Conservation (phyloP, 1,140 invertebrate genomes). For the Procambarus virginalis region DNA sequence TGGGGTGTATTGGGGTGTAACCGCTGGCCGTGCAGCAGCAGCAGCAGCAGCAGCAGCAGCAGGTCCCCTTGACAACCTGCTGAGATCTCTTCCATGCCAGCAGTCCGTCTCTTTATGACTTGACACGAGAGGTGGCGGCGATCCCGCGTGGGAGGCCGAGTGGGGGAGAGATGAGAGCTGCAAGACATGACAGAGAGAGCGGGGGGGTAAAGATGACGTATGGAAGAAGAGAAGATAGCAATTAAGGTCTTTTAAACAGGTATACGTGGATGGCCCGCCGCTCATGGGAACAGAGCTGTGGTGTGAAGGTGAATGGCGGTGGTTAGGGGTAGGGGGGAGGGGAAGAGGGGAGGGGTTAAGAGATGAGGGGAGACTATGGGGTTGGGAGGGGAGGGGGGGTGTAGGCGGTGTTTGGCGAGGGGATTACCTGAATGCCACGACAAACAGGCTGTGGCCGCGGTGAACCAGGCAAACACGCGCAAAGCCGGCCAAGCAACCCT, state of each 20-base stretch:
- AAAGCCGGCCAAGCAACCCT: slow-evolving; percentile 45
- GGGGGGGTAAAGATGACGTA: no score
- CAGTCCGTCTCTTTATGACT: background rate
- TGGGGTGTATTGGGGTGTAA: no score
- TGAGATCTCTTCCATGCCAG: slow-evolving; percentile 11
- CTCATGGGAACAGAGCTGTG: no score
- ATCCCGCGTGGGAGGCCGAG: no score
- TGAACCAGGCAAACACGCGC: slow-evolving; percentile 39
- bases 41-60: no score
- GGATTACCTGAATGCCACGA: slow-evolving; percentile 54
- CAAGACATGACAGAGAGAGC: no score
- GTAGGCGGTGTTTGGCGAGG: slow-evolving; percentile 30
- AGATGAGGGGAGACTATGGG: no score
- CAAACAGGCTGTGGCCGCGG: slow-evolving; percentile 38
- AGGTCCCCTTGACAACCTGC: background rate
- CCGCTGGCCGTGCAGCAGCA: no score
- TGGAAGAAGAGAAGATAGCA: no score
- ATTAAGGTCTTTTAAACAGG: no score
- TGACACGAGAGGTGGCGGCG: background rate
- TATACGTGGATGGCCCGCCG: no score
- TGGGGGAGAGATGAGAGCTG: background rate
- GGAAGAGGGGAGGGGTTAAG: background rate
- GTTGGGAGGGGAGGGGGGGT: background rate
- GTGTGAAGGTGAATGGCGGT: no score
- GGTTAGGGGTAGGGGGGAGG: background rate